Evolutionary conservation across 2,888 invertebrate genomes (phyloP), one percentile per base, ranked within the genome.

Genomic region (Amphipoea lucens): DNA sequence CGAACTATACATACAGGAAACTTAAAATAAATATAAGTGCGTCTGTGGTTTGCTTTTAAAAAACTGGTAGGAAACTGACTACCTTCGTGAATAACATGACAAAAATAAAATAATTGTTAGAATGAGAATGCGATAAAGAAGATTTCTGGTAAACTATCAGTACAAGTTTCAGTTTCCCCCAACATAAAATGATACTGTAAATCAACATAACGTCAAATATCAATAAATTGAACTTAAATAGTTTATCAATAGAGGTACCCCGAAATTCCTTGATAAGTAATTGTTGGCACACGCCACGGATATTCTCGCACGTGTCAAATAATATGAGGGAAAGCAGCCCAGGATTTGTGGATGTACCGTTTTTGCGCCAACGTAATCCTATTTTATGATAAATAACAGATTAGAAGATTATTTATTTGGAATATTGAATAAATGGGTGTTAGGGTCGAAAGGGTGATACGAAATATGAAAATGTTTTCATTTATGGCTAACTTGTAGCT

Each of bases 211-310:
- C 23, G 66, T 78, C 85, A 87, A 78, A 79, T 78, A 68, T 51
- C 69, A 81, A 83, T 81, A 88, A 81, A 82, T 81, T 70, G 74
- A 72, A 45, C 77, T 81, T 75, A 82, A 82, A 85, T 83, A 54
- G 72, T 79, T 83, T 86, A 86, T 84, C 87, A 81, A 88, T 87
- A 71, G 73, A 82, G 82, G 72, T 78, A 67, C 29, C 67, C 73
- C 69, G 78, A 63, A 86, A 90, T 86, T 82, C 74, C 65, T 81
- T 89, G 93, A 94, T 94, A 94, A 94, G 93, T 95, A 94, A 95
- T 95, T 93, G 94, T 79, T 63, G 92, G 81, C 95, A 93, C 95
- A 94, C 92, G 95, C 84, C 86, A 57, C 74, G 85, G 89, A 90
- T 92, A 90, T 90, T 75, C 81, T 40, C 88, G 90, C 95, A 92